These are phyloP conservation scores for Coturnix japonica DNA, from an alignment of 2,113 vertebrate species.

Conservation along the genomic window DNA sequence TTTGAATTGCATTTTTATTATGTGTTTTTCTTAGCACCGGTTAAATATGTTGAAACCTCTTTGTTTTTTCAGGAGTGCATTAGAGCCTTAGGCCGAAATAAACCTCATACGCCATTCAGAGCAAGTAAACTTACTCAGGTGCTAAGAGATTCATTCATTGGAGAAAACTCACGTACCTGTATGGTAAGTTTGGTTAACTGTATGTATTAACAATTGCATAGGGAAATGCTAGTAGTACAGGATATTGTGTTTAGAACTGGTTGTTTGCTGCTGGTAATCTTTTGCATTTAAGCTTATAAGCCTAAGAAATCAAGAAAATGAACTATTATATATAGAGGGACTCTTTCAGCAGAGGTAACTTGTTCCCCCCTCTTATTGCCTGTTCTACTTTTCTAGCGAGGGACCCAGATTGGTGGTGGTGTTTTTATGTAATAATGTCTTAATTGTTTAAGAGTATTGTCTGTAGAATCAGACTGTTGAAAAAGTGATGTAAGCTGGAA, in stretches of 20 bases:
- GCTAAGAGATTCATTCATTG: conserved; percentile 96
- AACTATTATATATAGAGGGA: background rate
- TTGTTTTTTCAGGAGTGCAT: conserved; percentile 90
- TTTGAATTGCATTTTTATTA: background rate
- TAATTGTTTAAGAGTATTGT: background rate
- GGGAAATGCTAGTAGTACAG: background rate
- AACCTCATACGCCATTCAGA: conserved; percentile 96
- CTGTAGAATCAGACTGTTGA: background rate
- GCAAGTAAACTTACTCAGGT: conserved; percentile 99
- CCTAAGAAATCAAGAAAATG: background rate
- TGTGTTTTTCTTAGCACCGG: background rate
- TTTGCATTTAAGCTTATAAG: background rate
- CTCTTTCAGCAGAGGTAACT: background rate
- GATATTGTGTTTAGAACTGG: background rate
- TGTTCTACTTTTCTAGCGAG: background rate
- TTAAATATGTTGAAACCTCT: background rate
- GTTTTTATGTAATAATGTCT: background rate
- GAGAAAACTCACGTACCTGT: conserved; percentile 97
- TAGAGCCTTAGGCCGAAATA: conserved; percentile 95
- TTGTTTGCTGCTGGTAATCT: background rate
- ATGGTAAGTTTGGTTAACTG: conserved; percentile 85
- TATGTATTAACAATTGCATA: background rate
- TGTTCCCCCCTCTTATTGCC: background rate
- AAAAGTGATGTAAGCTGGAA: background rate
- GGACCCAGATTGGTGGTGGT: too few species aligned